Conservation (phyloP, 2,888 invertebrate genomes). For the Cyrtodaria siliqua region DNA sequence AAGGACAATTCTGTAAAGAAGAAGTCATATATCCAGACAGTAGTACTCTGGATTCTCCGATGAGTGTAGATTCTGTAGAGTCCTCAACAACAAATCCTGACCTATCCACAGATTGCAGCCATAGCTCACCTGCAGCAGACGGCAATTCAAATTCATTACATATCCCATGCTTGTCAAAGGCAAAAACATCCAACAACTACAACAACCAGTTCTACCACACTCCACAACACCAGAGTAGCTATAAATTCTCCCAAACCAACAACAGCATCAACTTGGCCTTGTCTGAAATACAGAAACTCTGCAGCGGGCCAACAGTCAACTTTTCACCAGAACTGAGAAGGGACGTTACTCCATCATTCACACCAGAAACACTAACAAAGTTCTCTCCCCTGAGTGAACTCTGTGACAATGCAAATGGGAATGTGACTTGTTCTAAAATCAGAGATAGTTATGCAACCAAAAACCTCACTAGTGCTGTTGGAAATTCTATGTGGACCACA, state of each 20-base stretch:
- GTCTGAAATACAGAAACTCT: constrained; percentile 52
- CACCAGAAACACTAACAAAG: constrained; percentile 29
- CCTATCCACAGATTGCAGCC: background rate
- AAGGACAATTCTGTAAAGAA: too few relatives aligned
- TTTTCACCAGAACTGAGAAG: constrained; percentile 58
- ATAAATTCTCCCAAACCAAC: constrained; percentile 4
- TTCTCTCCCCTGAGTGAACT: constrained; percentile 26
- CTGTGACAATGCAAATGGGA: background rate
- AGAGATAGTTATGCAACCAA: background rate
- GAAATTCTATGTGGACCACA: background rate
- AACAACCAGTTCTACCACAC: too few relatives aligned
- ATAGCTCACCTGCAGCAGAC: too few relatives aligned
- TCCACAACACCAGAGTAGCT: constrained; percentile 5
- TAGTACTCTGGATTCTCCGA: constrained; percentile 45
- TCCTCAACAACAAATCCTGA: constrained; percentile 6
- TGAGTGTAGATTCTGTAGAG: constrained; percentile 42
- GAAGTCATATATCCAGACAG: constrained; percentile 24
- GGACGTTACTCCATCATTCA: constrained; percentile 32
- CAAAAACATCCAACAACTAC: too few relatives aligned
- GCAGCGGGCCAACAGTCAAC: constrained; percentile 45
- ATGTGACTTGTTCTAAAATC: background rate
- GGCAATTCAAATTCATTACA: too few relatives aligned
- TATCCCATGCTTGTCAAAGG: too few relatives aligned
- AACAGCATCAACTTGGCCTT: constrained; percentile 43
- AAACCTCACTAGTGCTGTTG: constrained; percentile 1